These are phyloP conservation scores for Paelopatides confundens DNA, from an alignment of 53 echinoderm and acorn worm species.

Conservation along the genomic window DNA sequence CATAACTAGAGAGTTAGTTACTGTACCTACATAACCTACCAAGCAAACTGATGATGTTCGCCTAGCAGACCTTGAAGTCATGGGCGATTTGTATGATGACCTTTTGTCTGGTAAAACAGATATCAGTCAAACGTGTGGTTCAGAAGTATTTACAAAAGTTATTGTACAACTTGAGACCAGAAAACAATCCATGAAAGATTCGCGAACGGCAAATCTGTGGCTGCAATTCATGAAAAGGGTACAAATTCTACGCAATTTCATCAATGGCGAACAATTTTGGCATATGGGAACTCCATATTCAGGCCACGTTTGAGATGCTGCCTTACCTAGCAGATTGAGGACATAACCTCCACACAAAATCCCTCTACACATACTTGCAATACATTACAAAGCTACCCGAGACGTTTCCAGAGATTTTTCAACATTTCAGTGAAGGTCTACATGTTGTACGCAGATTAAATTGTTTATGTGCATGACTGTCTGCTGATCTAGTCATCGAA, in stretches of 20 bases:
- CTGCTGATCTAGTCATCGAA: no score
- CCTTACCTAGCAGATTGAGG: constrained; percentile 50
- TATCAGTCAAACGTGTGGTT: constrained; percentile 9
- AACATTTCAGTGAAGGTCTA: constrained; percentile 45
- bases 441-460: constrained; percentile 63
- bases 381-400: constrained; percentile 5
- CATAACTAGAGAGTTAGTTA: no score
- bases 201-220: background rate
- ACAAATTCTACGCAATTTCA: constrained; percentile 5
- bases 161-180: background rate
- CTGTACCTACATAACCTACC: background rate
- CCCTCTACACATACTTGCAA: constrained; percentile 18
- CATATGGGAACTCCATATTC: constrained; percentile 34
- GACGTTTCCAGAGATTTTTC: constrained; percentile 49
- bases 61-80: constrained; percentile 1
- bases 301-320: constrained; percentile 21
- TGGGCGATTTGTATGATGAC: background rate
- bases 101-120: constrained; percentile 7
- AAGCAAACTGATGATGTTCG: no score
- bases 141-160: background rate
- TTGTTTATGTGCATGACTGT: no score
- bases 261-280: constrained; percentile 44
- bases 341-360: constrained; percentile 34
- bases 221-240: constrained; percentile 23
- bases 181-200: constrained; percentile 4